Evolutionary conservation across 2,888 invertebrate species (phyloP).

Genomic region (Tridacna crocea): DNA sequence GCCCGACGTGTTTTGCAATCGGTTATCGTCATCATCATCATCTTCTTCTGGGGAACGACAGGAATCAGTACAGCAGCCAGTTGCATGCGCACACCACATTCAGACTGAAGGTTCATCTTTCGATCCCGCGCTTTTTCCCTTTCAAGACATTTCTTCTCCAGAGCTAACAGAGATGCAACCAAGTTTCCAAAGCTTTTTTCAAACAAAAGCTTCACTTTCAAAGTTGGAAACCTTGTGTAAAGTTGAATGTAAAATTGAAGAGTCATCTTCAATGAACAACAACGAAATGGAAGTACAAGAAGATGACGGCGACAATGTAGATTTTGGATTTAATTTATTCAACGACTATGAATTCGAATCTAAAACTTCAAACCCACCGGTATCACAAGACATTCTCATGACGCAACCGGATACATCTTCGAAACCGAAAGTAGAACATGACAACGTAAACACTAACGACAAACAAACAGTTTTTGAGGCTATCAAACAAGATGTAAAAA

Average conservation of each 20-base stretch:
- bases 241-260: too few relatives aligned
- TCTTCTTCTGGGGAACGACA: not conserved
- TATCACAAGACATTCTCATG: not conserved
- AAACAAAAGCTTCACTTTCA: too few relatives aligned
- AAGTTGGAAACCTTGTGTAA: too few relatives aligned
- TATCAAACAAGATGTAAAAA: not conserved
- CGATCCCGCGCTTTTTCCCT: not conserved
- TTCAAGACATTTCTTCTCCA: not conserved
- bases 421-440: slow-evolving; percentile 13
- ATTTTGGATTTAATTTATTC: slow-evolving; percentile 24
- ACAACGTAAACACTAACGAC: not conserved
- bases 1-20: not conserved
- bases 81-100: too few relatives aligned
- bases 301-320: slow-evolving; percentile 7
- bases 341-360: not conserved
- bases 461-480: not conserved
- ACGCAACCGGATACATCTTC: not conserved
- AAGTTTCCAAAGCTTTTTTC: too few relatives aligned
- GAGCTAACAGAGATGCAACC: not conserved
- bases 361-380: not conserved
- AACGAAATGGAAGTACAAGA: not conserved
- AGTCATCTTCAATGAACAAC: too few relatives aligned
- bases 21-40: not conserved
- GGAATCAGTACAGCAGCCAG: too few relatives aligned
- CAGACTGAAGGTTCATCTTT: too few relatives aligned